phyloP scores from a whole-genome alignment of 2,888 invertebrate species.

The Cerceris rybyensis region DNA sequence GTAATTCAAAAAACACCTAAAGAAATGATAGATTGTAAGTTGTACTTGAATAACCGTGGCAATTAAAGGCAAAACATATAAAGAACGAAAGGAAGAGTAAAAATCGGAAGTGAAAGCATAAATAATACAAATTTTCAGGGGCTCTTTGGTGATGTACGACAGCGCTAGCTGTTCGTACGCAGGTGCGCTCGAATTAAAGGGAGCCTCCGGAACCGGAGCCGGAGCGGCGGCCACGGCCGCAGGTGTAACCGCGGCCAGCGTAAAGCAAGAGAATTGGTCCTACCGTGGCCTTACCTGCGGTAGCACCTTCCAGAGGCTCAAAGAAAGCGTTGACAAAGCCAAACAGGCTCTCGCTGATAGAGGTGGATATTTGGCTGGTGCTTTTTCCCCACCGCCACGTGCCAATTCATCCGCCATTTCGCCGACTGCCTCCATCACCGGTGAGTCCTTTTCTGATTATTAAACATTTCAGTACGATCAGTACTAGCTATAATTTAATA shows the following conservation, averaged over 20 bases:
- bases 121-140: conserved; percentile 70
- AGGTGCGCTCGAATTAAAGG: conserved; percentile 90
- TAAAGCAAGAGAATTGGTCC: conserved; percentile 82
- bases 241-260: conserved; percentile 73
- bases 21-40: too few species aligned
- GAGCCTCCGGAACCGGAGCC: conserved; percentile 83
- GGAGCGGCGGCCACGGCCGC: conserved; percentile 79
- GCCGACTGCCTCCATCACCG: conserved; percentile 78
- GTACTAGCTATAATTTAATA: not conserved
- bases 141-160: conserved; percentile 90
- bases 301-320: conserved; percentile 94
- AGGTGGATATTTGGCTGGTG: conserved; percentile 79
- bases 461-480: not conserved
- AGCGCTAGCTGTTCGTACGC: conserved; percentile 94
- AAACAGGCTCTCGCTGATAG: conserved; percentile 88
- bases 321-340: conserved; percentile 95
- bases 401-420: conserved; percentile 79
- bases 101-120: not conserved
- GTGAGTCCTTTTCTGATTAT: conserved; percentile 67
- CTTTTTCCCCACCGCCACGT: conserved; percentile 80
- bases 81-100: not conserved
- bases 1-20: too few species aligned
- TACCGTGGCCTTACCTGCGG: conserved; percentile 89
- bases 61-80: not conserved
- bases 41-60: too few species aligned